phyloP scores from a whole-genome alignment of 1,140 invertebrate genomes.

The Archegozetes longisetosus region DNA sequence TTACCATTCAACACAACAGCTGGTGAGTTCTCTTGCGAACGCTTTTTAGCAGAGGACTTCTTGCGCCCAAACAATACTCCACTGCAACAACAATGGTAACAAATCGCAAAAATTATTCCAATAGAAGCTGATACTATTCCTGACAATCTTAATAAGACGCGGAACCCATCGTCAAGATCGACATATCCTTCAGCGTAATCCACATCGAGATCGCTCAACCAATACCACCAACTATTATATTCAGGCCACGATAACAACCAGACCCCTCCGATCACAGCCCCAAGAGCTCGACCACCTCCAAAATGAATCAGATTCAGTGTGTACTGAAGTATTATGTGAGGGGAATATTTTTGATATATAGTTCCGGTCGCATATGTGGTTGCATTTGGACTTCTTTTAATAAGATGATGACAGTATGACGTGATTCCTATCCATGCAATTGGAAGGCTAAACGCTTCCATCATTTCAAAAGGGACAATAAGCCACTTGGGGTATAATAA shows the following conservation, averaged over 20 bases:
- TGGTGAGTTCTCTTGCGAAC: neutral
- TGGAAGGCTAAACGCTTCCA: constrained; percentile 21
- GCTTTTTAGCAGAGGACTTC: neutral
- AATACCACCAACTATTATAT: constrained; percentile 6
- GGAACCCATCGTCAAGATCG: constrained; percentile 3
- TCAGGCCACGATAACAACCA: constrained; percentile 12
- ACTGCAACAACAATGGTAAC: constrained; percentile 12
- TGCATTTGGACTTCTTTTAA: constrained; percentile 8
- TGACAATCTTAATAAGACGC: constrained; percentile 10
- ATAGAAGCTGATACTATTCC: constrained; percentile 1
- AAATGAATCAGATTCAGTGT: constrained; percentile 21
- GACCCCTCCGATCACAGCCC: neutral
- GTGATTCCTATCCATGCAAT: constrained; percentile 22
- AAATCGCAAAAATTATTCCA: constrained; percentile 2
- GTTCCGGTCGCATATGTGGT: constrained; percentile 10
- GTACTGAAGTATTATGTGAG: constrained; percentile 20
- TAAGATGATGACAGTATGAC: constrained; percentile 20
- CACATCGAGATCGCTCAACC: constrained; percentile 3
- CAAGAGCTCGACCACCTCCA: constrained; percentile 18
- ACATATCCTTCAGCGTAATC: constrained; percentile 4
- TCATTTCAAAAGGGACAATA: constrained; percentile 21
- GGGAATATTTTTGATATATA: constrained; percentile 3
- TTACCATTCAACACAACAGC: neutral
- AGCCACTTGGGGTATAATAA: constrained; percentile 17
- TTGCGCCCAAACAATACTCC: neutral